Evolutionary conservation across 2,888 invertebrate genomes (phyloP).

Genomic region (Lasioglossum oenotherae): DNA sequence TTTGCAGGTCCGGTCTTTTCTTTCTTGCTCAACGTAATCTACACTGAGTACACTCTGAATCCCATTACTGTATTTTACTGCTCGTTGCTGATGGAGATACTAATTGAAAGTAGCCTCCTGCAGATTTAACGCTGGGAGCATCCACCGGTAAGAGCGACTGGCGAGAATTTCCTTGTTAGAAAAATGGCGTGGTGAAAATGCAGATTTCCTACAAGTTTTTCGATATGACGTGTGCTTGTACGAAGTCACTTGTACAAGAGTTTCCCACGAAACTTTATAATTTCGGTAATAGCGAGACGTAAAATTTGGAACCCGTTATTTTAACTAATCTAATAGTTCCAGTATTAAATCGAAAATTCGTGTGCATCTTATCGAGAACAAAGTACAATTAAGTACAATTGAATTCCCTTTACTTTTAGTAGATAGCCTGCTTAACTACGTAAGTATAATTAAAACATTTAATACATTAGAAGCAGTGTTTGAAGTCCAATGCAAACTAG

Average conservation of each 20-base stretch:
- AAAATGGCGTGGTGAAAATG: background rate
- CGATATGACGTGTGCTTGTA: background rate
- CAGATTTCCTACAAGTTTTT: background rate
- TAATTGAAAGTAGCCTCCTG: background rate
- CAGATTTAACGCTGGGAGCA: background rate
- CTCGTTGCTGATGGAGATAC: background rate
- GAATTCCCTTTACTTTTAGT: background rate
- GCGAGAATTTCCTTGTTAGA: background rate
- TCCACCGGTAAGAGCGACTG: background rate
- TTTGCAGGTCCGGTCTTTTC: background rate
- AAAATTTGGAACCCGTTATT: no score
- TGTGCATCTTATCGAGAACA: background rate
- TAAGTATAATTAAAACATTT: background rate
- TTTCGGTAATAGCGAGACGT: background rate
- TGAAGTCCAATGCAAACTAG: background rate
- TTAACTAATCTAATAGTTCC: background rate
- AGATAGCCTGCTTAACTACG: no score
- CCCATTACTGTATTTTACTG: background rate
- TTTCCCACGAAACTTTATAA: background rate
- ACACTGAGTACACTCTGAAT: conserved; percentile 4
- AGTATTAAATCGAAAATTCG: background rate
- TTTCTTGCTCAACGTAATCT: background rate
- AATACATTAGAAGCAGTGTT: background rate
- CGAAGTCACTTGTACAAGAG: background rate
- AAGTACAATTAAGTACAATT: background rate